These are phyloP conservation scores for Drosophila parthenogenetica DNA, from an alignment of 2,888 invertebrate species.

Conservation along the genomic window DNA sequence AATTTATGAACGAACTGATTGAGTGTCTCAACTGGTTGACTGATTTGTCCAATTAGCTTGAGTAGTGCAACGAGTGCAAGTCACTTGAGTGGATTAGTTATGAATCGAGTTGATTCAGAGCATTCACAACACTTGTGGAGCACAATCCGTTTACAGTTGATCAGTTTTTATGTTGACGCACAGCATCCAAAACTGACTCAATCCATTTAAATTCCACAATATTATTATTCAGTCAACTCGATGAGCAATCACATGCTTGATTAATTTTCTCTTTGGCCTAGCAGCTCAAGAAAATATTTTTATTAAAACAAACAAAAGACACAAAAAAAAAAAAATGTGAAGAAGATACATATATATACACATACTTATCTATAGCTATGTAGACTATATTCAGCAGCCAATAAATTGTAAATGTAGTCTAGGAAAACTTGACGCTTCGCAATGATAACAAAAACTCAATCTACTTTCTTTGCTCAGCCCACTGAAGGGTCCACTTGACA, in stretches of 20 bases:
- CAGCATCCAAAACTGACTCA: slow-evolving; percentile 11
- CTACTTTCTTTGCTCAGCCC: slow-evolving; percentile 37
- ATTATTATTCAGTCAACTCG: slow-evolving; percentile 38
- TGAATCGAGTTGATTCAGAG: slow-evolving; percentile 3
- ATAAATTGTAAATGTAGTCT: slow-evolving; percentile 33
- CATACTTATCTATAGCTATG: slow-evolving; percentile 10
- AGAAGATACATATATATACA: slow-evolving; percentile 1
- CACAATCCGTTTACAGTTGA: slow-evolving; percentile 25
- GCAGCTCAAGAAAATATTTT: slow-evolving; percentile 1
- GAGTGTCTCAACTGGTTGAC: neutral
- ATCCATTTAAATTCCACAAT: slow-evolving; percentile 28
- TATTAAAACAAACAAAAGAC: neutral
- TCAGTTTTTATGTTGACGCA: slow-evolving; percentile 37
- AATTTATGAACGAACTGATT: neutral
- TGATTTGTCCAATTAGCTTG: slow-evolving; percentile 14
- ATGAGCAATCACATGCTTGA: slow-evolving; percentile 57
- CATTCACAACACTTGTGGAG: slow-evolving; percentile 32
- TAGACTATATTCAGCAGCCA: slow-evolving; percentile 10
- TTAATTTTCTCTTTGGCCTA: slow-evolving; percentile 39
- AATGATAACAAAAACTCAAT: slow-evolving; percentile 55
- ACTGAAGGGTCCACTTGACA: slow-evolving; percentile 42
- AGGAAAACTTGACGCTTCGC: slow-evolving; percentile 37
- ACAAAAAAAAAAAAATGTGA: neutral
- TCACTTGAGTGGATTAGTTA: slow-evolving; percentile 7
- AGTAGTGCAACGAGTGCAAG: slow-evolving; percentile 22